phyloP scores from a whole-genome alignment of 2,113 vertebrate genomes.

The Chaetura pelagica region DNA sequence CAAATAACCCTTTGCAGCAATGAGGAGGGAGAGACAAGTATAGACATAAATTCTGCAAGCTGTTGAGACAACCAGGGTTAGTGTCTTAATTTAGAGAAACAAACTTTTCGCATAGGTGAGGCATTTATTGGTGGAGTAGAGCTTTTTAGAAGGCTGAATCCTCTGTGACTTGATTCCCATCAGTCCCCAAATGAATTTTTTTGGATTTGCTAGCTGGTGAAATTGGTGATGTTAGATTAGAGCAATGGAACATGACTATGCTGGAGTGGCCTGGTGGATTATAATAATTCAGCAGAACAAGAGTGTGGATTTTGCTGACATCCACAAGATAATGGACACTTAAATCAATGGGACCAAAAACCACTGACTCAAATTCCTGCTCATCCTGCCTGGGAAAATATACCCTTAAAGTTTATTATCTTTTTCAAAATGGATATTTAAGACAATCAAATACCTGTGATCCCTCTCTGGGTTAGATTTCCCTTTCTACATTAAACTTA shows the following conservation, averaged over 20 bases:
- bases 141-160: slow-evolving; percentile 9
- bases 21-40: background rate
- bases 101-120: background rate
- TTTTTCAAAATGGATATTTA: background rate
- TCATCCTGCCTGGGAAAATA: background rate
- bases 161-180: background rate
- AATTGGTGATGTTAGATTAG: background rate
- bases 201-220: slow-evolving; percentile 2
- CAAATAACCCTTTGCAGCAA: background rate
- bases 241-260: background rate
- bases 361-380: background rate
- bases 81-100: background rate
- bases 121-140: background rate
- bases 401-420: background rate
- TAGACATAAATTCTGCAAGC: background rate
- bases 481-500: background rate
- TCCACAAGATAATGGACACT: background rate
- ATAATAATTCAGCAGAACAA: background rate
- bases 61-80: background rate
- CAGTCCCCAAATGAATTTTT: background rate
- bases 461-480: background rate
- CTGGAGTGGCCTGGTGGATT: background rate
- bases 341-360: background rate
- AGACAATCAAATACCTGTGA: background rate
- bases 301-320: background rate